Evolutionary conservation across 2,797 vertebrate genomes (phyloP).

Genomic region (Acanthornis magna): DNA sequence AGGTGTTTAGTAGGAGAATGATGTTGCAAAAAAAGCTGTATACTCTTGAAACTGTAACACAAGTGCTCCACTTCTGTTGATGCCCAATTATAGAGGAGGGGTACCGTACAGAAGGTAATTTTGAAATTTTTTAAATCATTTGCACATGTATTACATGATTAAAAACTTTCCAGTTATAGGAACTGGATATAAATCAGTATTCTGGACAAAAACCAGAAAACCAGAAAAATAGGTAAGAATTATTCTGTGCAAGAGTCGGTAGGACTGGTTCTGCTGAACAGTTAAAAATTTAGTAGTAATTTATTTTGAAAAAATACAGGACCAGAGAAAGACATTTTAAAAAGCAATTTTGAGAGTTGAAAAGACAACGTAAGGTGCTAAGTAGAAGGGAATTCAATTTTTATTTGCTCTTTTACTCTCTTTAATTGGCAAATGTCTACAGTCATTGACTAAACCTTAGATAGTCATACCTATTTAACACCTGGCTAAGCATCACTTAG

Average conservation of each 20-base stretch:
- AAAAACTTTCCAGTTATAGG: not conserved
- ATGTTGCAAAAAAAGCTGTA: not conserved
- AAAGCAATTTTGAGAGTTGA: not conserved
- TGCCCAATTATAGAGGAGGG: not conserved
- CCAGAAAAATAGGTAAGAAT: not conserved
- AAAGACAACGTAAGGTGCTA: not conserved
- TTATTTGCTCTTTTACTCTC: slow-evolving; percentile 33
- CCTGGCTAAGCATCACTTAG: slow-evolving; percentile 55
- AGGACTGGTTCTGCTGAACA: not conserved
- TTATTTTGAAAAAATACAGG: not conserved
- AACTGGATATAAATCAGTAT: not conserved
- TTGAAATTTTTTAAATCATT: not conserved
- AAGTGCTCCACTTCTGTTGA: not conserved
- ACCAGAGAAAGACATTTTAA: not conserved
- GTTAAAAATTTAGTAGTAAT: not conserved
- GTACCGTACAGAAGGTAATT: not conserved
- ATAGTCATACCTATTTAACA: slow-evolving; percentile 56
- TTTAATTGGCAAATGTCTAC: slow-evolving; percentile 36
- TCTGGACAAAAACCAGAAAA: not conserved
- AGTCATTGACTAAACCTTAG: slow-evolving; percentile 31
- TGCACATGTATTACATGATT: not conserved
- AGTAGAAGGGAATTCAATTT: slow-evolving; percentile 18
- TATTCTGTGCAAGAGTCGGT: not conserved
- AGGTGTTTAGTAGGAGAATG: not conserved
- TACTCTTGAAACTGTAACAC: not conserved